These are phyloP conservation scores for Spilarctia lutea DNA, from an alignment of 2,888 invertebrate genomes.

Conservation along the genomic window DNA sequence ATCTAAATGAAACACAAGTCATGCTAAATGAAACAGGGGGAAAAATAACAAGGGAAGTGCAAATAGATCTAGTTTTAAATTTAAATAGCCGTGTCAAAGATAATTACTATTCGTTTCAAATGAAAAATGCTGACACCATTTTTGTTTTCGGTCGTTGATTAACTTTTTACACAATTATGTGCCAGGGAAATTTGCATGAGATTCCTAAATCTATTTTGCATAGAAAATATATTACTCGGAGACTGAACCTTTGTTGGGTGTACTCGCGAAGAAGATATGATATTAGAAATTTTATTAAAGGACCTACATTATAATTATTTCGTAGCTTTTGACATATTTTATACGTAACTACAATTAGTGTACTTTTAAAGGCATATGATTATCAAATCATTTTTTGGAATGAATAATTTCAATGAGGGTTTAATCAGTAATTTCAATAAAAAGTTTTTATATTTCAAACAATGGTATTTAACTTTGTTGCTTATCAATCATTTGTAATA, in stretches of 20 bases:
- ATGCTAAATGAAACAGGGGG: conserved; percentile 42
- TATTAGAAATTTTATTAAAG: conserved; percentile 6
- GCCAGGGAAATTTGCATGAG: conserved; percentile 31
- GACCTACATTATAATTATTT: conserved; percentile 1
- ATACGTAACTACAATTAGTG: not conserved
- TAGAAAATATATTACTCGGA: conserved; percentile 16
- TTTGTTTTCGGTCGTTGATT: conserved; percentile 51
- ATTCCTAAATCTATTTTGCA: conserved; percentile 36
- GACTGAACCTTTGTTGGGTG: conserved; percentile 2
- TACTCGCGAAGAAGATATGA: not conserved
- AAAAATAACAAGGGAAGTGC: conserved; percentile 56
- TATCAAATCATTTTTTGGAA: no score
- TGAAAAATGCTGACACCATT: conserved; percentile 47
- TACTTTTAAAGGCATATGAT: no score
- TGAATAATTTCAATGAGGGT: no score
- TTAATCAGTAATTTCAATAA: no score
- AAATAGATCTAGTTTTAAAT: conserved; percentile 61
- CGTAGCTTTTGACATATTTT: not conserved
- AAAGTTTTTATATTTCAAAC: no score
- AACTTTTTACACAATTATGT: conserved; percentile 49
- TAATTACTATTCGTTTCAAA: conserved; percentile 54
- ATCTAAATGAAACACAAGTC: conserved; percentile 25
- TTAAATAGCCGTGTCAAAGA: conserved; percentile 54
- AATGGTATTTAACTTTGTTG: no score
- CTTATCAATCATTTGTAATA: no score